Base-by-base conservation (phyloP, 1,140 invertebrate genomes). In the Semibalanus balanoides region DNA sequence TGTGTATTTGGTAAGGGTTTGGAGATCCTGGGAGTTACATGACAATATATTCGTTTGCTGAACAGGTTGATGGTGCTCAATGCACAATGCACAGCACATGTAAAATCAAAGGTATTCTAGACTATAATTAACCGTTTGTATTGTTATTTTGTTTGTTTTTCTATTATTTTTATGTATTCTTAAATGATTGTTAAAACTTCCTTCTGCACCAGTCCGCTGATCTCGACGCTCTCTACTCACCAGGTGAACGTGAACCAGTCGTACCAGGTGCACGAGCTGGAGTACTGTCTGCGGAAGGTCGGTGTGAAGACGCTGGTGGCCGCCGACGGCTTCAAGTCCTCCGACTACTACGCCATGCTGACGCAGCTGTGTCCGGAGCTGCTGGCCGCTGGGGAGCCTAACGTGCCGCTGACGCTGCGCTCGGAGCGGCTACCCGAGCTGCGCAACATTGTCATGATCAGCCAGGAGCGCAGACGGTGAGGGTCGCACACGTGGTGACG, bases 271-370 rank as follows among this genome's bases (percentile, higher is more conserved):
- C 76, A 72, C 19, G 96, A 98, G 82, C 77, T 97, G 0, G 86
- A 89, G 75, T 95, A 91, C 81, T 91, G 90, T 73, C 81, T 98
- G 5, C 88, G 91, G 17, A 93, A 94, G 84, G 91, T 93, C 25
- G 85, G 86, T 22, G 83, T 91, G 0, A 93, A 91, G 81, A 89
- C 89, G 0, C 81, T 96, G 0, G 81, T 97, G 7, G 86, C 89
- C 0, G 87, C 89, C 0, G 88, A 90, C 30, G 83, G 80, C 7
- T 90, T 90, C 77, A 90, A 88, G 80, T 87, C 82, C 28, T 75
- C 77, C 72, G 79, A 79, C 77, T 79, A 72, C 51, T 64, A 64
- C 51, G 51, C 9, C 51, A 64, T 64, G 51, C 51, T 64, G 51
- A 22, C 51, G 51, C 14, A 25, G 51, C 51, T 64, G 51, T 25